Percentiles rank a stretch among this genome's conserved stretches.
Conservation (phyloP, 2,888 invertebrate species). For the Molorchus minor region DNA sequence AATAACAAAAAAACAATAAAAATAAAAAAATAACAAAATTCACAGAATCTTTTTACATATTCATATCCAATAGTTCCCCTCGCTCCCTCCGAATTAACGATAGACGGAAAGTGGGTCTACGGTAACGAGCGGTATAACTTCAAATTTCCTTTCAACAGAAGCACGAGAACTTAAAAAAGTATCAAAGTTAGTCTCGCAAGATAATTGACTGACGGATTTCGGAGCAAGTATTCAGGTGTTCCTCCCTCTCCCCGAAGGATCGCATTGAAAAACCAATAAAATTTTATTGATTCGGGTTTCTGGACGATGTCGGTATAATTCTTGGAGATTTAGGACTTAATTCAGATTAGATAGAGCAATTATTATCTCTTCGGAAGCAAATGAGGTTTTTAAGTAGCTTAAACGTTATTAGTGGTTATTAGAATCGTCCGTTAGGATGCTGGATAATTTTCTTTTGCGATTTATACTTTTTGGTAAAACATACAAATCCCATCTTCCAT, state of each 20-base stretch:
- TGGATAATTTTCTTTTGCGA: too few species aligned
- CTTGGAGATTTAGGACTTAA: background rate
- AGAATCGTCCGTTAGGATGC: too few species aligned
- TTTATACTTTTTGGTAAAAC: too few species aligned
- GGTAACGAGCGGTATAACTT: background rate
- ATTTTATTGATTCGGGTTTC: conserved; percentile 7
- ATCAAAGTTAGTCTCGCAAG: conserved; percentile 30
- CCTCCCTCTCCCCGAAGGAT: background rate
- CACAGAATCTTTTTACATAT: too few species aligned
- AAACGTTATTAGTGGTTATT: too few species aligned
- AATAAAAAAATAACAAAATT: too few species aligned
- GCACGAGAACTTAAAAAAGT: conserved; percentile 29
- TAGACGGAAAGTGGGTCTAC: background rate
- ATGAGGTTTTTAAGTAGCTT: too few species aligned
- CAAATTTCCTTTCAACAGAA: conserved; percentile 19
- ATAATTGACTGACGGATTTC: conserved; percentile 34
- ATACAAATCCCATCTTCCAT: too few species aligned
- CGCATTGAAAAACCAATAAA: conserved; percentile 8
- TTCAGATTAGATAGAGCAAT: background rate
- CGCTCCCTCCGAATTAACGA: background rate
- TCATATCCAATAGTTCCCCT: too few species aligned
- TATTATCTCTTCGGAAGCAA: too few species aligned
- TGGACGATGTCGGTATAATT: conserved; percentile 1
- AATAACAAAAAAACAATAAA: too few species aligned
- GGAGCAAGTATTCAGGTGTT: conserved; percentile 17